These are phyloP conservation scores for Sebastiscus albofasciatus DNA, from an alignment of 2,797 vertebrate genomes.

Conservation along the genomic window DNA sequence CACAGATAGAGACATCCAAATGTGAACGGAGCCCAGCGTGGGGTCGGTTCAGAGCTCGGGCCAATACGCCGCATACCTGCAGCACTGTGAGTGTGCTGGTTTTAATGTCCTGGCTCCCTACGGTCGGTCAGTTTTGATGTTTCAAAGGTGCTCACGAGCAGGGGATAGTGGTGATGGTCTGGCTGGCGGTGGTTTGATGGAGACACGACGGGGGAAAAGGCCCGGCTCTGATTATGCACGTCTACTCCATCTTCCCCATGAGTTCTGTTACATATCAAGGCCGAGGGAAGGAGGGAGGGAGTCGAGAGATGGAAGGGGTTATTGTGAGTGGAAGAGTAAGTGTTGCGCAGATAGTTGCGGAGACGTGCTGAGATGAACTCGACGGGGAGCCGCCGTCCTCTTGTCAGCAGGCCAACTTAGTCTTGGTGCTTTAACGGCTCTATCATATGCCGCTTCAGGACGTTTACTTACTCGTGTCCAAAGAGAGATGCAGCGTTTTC, in stretches of 20 bases:
- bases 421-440: slow-evolving; percentile 65
- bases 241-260: slow-evolving; percentile 66
- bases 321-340: slow-evolving; percentile 70
- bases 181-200: slow-evolving; percentile 46
- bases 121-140: slow-evolving; percentile 68
- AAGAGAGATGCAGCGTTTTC: neutral
- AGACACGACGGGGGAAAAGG: slow-evolving; percentile 44
- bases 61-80: slow-evolving; percentile 52
- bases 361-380: slow-evolving; percentile 73
- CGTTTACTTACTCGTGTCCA: slow-evolving; percentile 3
- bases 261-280: slow-evolving; percentile 76
- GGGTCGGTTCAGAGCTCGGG: slow-evolving; percentile 50
- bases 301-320: slow-evolving; percentile 54
- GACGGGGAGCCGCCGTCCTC: slow-evolving; percentile 53
- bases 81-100: slow-evolving; percentile 22
- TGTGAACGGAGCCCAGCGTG: slow-evolving; percentile 69
- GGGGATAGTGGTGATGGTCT: slow-evolving; percentile 29
- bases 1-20: slow-evolving; percentile 80
- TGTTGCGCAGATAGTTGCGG: slow-evolving; percentile 69
- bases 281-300: slow-evolving; percentile 37
- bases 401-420: slow-evolving; percentile 73
- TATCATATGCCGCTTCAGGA: slow-evolving; percentile 51
- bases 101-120: slow-evolving; percentile 50
- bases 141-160: slow-evolving; percentile 57
- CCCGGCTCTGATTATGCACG: slow-evolving; percentile 70